These are phyloP conservation scores for Plebejus melissa DNA, from an alignment of 2,888 invertebrate genomes.

Conservation along the genomic window DNA sequence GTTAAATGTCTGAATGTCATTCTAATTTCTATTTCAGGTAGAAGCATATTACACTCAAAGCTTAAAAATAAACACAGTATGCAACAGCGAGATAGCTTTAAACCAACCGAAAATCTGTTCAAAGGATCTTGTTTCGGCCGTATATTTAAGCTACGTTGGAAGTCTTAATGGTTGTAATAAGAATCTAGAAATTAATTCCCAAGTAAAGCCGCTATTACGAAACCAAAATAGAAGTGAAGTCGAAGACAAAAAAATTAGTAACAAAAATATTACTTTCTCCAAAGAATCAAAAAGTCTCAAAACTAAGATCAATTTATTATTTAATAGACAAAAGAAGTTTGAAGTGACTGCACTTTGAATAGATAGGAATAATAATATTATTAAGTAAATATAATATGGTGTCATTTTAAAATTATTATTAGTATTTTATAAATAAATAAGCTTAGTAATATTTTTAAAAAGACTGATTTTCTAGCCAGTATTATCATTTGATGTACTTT, in stretches of 20 bases:
- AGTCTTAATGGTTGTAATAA: not conserved
- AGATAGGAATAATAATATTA: not conserved
- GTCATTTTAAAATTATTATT: no score
- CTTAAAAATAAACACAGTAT: not conserved
- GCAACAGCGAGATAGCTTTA: conserved; percentile 5
- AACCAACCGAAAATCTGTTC: conserved; percentile 4
- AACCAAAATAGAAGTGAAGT: not conserved
- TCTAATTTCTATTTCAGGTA: conserved; percentile 18
- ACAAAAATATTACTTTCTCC: not conserved
- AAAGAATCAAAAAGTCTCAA: not conserved
- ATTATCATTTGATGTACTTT: not conserved
- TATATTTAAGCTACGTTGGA: conserved; percentile 18
- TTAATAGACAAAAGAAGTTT: not conserved
- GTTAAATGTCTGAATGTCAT: not conserved
- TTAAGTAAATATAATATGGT: no score
- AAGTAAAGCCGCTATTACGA: not conserved
- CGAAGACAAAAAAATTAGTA: not conserved
- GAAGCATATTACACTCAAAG: conserved; percentile 1
- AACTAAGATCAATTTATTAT: not conserved
- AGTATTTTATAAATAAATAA: no score
- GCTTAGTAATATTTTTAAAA: not conserved
- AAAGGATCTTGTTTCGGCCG: conserved; percentile 9
- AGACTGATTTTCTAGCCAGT: not conserved
- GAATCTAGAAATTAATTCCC: conserved; percentile 8
- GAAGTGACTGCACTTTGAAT: conserved; percentile 4